Evolutionary conservation across 2,113 vertebrate genomes (phyloP).

Genomic region (Gobio gobio): DNA sequence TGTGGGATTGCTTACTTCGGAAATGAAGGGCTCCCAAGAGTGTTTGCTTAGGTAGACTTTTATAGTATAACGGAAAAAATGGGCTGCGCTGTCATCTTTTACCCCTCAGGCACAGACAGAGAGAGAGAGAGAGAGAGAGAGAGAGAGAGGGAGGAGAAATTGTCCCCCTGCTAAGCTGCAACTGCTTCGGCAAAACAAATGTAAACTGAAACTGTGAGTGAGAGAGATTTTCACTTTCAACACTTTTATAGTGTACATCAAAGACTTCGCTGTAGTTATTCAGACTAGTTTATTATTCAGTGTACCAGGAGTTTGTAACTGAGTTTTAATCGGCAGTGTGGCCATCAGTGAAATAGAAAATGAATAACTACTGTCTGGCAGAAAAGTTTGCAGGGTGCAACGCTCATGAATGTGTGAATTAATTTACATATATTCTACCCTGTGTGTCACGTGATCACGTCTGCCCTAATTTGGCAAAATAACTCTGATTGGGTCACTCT

Average conservation of each 20-base stretch:
- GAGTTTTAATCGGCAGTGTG: conserved; percentile 26
- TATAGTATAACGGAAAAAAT: conserved; percentile 49
- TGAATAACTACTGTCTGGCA: conserved; percentile 18
- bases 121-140: conserved; percentile 26
- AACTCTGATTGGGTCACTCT: not conserved
- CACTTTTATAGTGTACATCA: conserved; percentile 51
- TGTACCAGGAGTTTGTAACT: conserved; percentile 40
- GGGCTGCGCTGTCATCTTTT: conserved; percentile 43
- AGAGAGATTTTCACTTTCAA: conserved; percentile 45
- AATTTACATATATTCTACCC: conserved; percentile 3
- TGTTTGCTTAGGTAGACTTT: conserved; percentile 41
- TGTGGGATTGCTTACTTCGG: conserved; percentile 27
- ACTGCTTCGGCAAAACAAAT: conserved; percentile 42
- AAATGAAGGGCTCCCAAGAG: conserved; percentile 36
- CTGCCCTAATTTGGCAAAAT: not conserved
- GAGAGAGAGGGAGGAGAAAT: not conserved
- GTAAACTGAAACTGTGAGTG: conserved; percentile 35
- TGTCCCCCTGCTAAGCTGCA: conserved; percentile 33
- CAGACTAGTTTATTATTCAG: conserved; percentile 34
- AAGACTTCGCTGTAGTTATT: conserved; percentile 44
- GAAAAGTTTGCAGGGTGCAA: conserved; percentile 30
- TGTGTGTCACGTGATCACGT: not conserved
- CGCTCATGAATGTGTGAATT: not conserved
- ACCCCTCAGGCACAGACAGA: conserved; percentile 40
- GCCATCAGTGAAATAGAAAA: conserved; percentile 43